Percentiles rank a stretch among this genome's conserved stretches.
Evolutionary conservation across 37 sponge, comb jelly and placozoan species (phyloP).

Genomic region (Cliona cf. orientalis): DNA sequence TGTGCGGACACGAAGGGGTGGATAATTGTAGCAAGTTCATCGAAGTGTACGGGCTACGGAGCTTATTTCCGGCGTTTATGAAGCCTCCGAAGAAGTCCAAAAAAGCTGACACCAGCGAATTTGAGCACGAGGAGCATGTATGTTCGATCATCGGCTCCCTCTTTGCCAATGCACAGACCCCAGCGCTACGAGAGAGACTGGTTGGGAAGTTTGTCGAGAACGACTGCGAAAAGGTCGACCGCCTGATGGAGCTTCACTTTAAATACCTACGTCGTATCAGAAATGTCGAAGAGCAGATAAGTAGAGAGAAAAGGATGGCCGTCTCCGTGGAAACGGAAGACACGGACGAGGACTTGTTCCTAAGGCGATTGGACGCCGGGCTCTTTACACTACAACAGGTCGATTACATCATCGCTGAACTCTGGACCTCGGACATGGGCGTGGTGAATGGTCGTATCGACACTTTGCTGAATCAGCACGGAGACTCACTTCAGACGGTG

Average conservation of each 20-base stretch:
- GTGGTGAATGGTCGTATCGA: slow-evolving; percentile 43
- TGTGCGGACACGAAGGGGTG: slow-evolving; percentile 80
- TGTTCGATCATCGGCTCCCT: slow-evolving; percentile 89
- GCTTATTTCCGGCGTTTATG: slow-evolving; percentile 97
- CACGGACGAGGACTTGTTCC: slow-evolving; percentile 72
- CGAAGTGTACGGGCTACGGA: slow-evolving; percentile 92
- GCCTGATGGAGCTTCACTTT: slow-evolving; percentile 93
- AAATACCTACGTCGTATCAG: slow-evolving; percentile 72
- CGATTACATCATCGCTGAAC: slow-evolving; percentile 83
- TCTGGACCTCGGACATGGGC: slow-evolving; percentile 48
- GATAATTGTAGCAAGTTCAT: slow-evolving; percentile 94
- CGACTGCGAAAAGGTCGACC: slow-evolving; percentile 93
- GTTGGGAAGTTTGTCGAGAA: slow-evolving; percentile 94
- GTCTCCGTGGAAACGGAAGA: slow-evolving; percentile 36
- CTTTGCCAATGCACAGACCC: slow-evolving; percentile 65
- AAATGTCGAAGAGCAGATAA: slow-evolving; percentile 39
- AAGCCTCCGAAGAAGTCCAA: slow-evolving; percentile 69
- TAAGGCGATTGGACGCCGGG: slow-evolving; percentile 91
- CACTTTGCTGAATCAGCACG: slow-evolving; percentile 70
- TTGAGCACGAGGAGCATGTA: slow-evolving; percentile 94
- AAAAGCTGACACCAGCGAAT: slow-evolving; percentile 64
- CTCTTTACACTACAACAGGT: slow-evolving; percentile 92
- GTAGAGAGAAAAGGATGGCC: slow-evolving; percentile 26
- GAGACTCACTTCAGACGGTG: slow-evolving; percentile 59
- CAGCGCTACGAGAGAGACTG: slow-evolving; percentile 51